These are phyloP conservation scores for Sminthopsis crassicaudata DNA, from an alignment of 2,113 vertebrate species.

Conservation along the genomic window DNA sequence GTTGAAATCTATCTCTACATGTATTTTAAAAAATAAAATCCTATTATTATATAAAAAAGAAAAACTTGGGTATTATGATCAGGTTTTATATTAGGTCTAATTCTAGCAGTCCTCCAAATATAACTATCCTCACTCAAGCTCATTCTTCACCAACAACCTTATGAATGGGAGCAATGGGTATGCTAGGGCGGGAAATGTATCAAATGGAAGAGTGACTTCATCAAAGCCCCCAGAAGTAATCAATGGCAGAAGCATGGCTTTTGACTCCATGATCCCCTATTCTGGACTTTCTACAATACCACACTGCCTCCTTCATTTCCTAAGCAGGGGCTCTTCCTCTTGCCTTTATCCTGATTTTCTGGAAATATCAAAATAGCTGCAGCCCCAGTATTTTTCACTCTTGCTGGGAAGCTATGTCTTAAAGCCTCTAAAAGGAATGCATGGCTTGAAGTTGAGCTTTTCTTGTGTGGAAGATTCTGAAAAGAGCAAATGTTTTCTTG, in stretches of 20 bases:
- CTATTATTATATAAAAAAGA: no score
- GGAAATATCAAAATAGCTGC: background rate
- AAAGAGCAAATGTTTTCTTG: slow-evolving; percentile 70
- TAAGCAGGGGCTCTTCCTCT: background rate
- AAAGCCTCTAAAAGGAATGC: background rate
- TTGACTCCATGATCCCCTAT: background rate
- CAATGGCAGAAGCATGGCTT: background rate
- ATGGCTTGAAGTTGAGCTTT: background rate
- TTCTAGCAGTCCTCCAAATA: background rate
- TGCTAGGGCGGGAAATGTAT: no score
- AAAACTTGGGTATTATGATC: background rate
- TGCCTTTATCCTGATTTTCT: background rate
- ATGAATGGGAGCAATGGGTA: background rate
- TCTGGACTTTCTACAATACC: background rate
- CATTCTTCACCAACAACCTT: background rate
- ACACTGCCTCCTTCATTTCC: background rate
- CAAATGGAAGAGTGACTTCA: background rate
- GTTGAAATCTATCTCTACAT: no score
- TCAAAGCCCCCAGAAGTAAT: background rate
- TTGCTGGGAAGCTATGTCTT: background rate
- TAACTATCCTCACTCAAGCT: background rate
- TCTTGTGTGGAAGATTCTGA: slow-evolving; percentile 41
- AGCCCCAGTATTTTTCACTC: background rate
- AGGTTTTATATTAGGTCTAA: background rate
- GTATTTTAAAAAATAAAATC: no score